Conservation (phyloP, 2,113 vertebrate species). For the cat (Felis catus) region DNA sequence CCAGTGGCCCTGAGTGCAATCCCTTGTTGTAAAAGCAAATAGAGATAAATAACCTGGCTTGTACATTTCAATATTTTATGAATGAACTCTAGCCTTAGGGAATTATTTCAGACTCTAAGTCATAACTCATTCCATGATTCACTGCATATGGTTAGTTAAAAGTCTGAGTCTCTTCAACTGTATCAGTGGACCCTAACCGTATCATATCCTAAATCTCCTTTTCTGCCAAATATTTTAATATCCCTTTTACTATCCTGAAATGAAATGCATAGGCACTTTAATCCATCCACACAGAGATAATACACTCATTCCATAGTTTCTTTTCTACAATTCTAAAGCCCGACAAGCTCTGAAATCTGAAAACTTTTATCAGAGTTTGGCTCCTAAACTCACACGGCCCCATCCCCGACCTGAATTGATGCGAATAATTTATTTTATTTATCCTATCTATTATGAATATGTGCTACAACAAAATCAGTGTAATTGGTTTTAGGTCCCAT, state of each 20-base stretch:
- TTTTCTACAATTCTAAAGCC: not conserved
- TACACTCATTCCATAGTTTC: not conserved
- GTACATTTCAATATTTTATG: constrained; percentile 54
- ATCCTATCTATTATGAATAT: not conserved
- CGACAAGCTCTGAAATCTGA: constrained; percentile 5
- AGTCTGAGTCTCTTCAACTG: not conserved
- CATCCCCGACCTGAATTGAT: not conserved
- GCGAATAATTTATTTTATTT: not conserved
- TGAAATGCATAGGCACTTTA: not conserved
- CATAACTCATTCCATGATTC: constrained; percentile 10
- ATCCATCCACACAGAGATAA: not conserved
- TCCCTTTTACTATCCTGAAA: not conserved
- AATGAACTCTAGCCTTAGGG: constrained; percentile 13
- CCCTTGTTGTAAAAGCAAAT: constrained; percentile 7
- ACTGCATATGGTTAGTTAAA: not conserved
- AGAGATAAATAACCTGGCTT: not conserved
- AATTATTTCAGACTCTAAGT: constrained; percentile 10
- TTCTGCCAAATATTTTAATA: not conserved
- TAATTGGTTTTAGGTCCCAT: not conserved
- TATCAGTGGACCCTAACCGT: not conserved
- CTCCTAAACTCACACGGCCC: not conserved
- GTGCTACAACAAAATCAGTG: not conserved
- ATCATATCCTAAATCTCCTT: not conserved
- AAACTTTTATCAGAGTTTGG: not conserved
- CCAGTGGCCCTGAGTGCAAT: not conserved